These are phyloP conservation scores for Carassius carassius DNA, from an alignment of 2,113 vertebrate genomes.

Conservation along the genomic window DNA sequence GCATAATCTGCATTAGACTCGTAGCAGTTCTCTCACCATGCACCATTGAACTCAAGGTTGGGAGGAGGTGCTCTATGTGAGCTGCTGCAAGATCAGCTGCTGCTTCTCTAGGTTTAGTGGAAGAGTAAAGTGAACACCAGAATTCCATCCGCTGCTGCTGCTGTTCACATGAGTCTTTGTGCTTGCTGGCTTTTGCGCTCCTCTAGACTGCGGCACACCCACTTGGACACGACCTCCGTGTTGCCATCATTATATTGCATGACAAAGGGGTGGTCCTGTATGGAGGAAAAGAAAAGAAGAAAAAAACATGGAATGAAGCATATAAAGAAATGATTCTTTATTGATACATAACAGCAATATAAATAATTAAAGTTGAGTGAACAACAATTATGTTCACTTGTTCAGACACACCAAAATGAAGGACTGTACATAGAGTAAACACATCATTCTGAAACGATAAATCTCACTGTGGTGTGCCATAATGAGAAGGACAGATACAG, in stretches of 20 bases:
- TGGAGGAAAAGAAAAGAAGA: slow-evolving; percentile 1
- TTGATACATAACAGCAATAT: neutral
- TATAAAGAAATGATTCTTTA: neutral
- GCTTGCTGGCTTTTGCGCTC: slow-evolving; percentile 82
- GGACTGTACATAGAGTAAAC: neutral
- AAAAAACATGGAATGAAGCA: neutral
- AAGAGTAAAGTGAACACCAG: slow-evolving; percentile 22
- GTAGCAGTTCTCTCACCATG: slow-evolving; percentile 13
- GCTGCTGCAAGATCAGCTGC: slow-evolving; percentile 25
- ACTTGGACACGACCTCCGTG: slow-evolving; percentile 93
- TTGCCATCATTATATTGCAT: slow-evolving; percentile 91
- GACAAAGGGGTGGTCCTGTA: slow-evolving; percentile 91
- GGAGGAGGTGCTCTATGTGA: slow-evolving; percentile 21
- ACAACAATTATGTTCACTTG: neutral
- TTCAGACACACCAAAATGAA: neutral
- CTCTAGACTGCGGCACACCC: slow-evolving; percentile 93
- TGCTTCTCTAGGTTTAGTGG: slow-evolving; percentile 17
- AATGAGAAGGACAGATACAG: neutral
- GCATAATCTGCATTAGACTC: neutral
- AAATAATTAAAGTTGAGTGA: neutral
- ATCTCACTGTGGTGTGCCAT: neutral
- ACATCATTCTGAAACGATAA: neutral
- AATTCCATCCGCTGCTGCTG: neutral
- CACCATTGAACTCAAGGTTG: neutral
- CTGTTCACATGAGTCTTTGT: slow-evolving; percentile 61